Base-by-base conservation (phyloP, 1,140 invertebrate genomes). In the Magallana gigas region DNA sequence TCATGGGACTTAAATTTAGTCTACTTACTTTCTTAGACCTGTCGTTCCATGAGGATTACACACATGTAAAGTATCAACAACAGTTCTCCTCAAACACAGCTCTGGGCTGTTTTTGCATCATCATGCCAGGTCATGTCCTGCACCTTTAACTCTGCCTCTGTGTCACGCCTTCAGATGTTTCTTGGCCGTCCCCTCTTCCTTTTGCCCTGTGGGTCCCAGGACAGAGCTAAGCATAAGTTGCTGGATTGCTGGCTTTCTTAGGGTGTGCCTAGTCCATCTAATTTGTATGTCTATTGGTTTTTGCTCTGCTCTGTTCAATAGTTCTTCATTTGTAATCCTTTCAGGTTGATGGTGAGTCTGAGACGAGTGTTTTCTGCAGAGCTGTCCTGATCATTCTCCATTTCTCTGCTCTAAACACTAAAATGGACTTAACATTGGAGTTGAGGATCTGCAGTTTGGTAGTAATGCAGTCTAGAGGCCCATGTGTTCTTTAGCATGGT, bases 261-360 rank as follows among this genome's bases (percentile, higher is more conserved):
- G 84, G 8, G 64, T 90, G 83, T 91, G 83, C 58, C 87, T 36
- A 23, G 89, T 88, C 85, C 88, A 91, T 29, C 71, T 71, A 5
- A 91, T 88, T 16, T 85, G 36, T 9, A 18, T 48, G 4, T 36
- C 23, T 14, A 90, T 59, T 16, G 83, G 62, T 82, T 48, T 14
- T 57, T 89, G 59, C n/a, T 76, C 58, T 56, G 86, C 62, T 64
- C 14, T 76, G n/a, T 84, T 84, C 88, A 84, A 76, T 59, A 89
- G 81, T 16, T 81, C 76, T 36, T 58, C 36, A 68, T 90, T 87
- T 14, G 9, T 29, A 2, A 88, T 88, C 56, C 57, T 83, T 16
- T 85, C 16, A 29, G 87, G 16, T 82, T 82, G 1, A 88, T 36
- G 3, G 68, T 88, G n/a, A 29, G 71, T 14, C 81, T 71, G 12